A percentile compares a stretch with the other conserved stretches of the same genome.
Evolutionary conservation across 2,113 vertebrate genomes (phyloP).

Genomic region (Gymnobelideus leadbeateri): DNA sequence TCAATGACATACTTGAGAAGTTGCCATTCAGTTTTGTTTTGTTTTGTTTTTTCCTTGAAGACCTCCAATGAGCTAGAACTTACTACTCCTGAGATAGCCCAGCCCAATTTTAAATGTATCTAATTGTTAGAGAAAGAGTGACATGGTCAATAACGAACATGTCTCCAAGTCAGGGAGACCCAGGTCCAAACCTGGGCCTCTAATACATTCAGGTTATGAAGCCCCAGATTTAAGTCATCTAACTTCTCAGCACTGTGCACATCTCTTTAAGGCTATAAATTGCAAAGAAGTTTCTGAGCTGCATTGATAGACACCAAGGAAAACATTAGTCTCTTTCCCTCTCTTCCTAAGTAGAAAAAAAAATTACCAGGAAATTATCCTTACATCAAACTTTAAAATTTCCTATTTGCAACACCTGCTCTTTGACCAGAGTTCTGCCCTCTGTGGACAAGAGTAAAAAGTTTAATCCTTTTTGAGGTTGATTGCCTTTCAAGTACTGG

Average conservation of each 20-base stretch:
- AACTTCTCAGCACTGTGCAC: no score
- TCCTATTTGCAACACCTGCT: neutral
- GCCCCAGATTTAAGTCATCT: no score
- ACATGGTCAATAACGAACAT: neutral
- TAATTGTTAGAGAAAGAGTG: neutral
- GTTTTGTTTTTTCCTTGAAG: neutral
- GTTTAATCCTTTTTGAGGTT: no score
- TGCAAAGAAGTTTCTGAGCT: neutral
- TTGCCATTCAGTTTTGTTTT: neutral
- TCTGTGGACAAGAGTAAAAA: no score
- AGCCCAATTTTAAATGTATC: neutral
- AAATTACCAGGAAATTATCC: neutral
- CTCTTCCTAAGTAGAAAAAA: neutral
- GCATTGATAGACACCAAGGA: neutral
- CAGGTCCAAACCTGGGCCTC: neutral
- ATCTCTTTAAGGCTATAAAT: neutral
- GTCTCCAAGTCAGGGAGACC: neutral
- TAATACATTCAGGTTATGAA: neutral
- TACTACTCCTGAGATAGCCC: neutral
- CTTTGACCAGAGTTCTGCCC: no score
- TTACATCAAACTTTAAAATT: neutral
- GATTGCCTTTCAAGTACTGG: no score
- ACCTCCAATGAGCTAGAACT: neutral
- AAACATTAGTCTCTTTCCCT: neutral
- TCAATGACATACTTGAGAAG: neutral